Base-by-base conservation (phyloP, 2,113 vertebrate genomes). In the Festucalex cinctus region DNA sequence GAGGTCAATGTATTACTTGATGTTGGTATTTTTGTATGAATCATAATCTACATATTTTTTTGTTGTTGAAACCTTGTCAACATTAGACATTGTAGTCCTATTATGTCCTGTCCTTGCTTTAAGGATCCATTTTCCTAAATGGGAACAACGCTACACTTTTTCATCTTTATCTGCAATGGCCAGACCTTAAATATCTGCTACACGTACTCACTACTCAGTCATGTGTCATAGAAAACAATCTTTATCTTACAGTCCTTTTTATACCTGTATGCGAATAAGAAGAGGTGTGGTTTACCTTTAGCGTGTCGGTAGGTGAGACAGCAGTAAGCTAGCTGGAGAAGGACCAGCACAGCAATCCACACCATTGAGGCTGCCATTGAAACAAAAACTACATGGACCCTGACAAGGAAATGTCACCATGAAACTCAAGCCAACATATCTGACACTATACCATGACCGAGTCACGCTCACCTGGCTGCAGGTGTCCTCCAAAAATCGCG, bases 301-400 rank as follows among this genome's bases (percentile, higher is more conserved):
- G 65, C 20, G 6, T 53, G 71, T 62, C 79, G 84, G 70, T 53
- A 28, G 32, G 60, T 48, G n/a, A 76, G 74, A 5, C 70, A 73
- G 20, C 84, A 78, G 66, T 68, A 65, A 19, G 58, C 70, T 48
- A 87, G 28, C 56, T 73, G 85, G 20, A 89, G 69, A 26, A 90
- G 67, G 17, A 49, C 28, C 67, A 89, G 51, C 37, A 74, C 12
- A 0, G 58, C 37, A 17, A 85, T 59, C 77, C 79, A 88, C 32
- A 76, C 37, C 1, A 13, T 57, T 12, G 46, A 26, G 28, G 37
- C 71, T 9, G 71, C 77, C 89, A 77, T 88, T 0, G 56, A 41
- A 41, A 51, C 13, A 28, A 61, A 64, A 16, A 0, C 65, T 69
- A 53, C 32, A 72, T 13, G 1, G 20, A 48, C 51, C 54, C 37